Evolutionary conservation across 92 coral and sea anemone genomes (phyloP), one percentile per base, ranked within the genome.

Genomic region (Bergia sp.): DNA sequence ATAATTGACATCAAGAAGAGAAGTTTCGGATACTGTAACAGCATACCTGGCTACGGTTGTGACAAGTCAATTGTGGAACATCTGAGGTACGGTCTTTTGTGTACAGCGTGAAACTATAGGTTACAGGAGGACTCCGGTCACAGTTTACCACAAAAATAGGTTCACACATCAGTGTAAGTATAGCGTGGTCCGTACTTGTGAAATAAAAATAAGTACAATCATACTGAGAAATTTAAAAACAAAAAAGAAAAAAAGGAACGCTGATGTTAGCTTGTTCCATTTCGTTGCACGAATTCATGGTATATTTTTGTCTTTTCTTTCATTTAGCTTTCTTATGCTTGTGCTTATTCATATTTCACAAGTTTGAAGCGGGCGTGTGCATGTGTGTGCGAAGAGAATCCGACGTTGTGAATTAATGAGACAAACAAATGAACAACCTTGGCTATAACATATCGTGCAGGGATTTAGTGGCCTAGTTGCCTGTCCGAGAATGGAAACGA

Each of bases 401-500:
- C 2, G 78, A 74, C 10, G 78, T 74, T 8, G 47, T 74, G 78
- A 74, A n/a, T n/a, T n/a, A 74, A 74, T 74, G 47, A 74, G 78
- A 74, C 78, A 11, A 74, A 74, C 3, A 74, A 74, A 74, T 37
- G 78, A 20, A 74, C 78, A 74, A 74, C 78, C 78, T 74, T 74
- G n/a, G 78, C 45, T 38, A 20, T 36, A 73, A 73, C 36, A 73
- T 36, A 73, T 73, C n/a, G 77, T 3, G 77, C 77, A 2, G 77
- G 77, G 77, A 72, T 72, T 2, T 72, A 72, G 43, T 73, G 78
- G 36, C 78, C 7, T 38, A 74, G 10, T 74, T 38, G 78, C n/a
- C 79, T 94, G 85, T 57, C 90, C 57, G 92, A 87, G 72, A 71
- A 80, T 45, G 93, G 86, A 86, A 86, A 65, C 75, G 93, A 47